phyloP scores from a whole-genome alignment of 2,888 invertebrate species.

The Drosophila setosimentum region DNA sequence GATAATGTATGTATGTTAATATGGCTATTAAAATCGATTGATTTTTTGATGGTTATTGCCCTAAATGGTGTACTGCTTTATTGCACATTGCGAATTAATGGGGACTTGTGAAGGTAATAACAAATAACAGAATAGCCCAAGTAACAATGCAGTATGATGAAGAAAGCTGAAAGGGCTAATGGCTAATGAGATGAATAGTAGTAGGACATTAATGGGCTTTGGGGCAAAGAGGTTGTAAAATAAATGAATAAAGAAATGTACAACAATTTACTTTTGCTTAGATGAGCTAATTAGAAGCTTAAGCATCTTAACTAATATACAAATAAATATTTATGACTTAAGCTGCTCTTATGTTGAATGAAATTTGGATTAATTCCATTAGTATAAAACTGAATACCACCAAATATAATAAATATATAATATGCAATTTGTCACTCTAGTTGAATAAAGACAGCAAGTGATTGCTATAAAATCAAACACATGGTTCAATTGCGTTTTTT shows the following conservation, averaged over 20 bases:
- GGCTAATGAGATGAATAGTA: constrained; percentile 25
- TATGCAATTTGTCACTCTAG: too few species aligned
- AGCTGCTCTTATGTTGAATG: neutral
- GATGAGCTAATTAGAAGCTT: constrained; percentile 50
- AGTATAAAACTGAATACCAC: neutral
- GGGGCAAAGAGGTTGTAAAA: constrained; percentile 16
- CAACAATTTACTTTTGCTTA: constrained; percentile 4
- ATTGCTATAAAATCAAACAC: neutral
- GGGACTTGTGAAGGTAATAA: constrained; percentile 64
- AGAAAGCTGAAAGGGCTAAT: constrained; percentile 43
- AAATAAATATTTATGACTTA: constrained; percentile 10
- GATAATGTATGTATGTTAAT: constrained; percentile 30
- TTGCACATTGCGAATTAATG: constrained; percentile 43
- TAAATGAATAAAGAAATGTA: constrained; percentile 13
- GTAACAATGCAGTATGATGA: constrained; percentile 55
- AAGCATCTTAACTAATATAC: constrained; percentile 39
- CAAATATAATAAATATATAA: neutral
- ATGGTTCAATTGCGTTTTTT: neutral
- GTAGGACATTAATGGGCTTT: neutral
- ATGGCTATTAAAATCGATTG: constrained; percentile 70
- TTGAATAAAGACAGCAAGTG: neutral
- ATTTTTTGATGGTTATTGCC: constrained; percentile 49
- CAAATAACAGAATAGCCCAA: constrained; percentile 65
- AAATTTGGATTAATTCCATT: neutral
- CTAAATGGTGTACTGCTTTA: constrained; percentile 18